Conservation (phyloP, 1,140 invertebrate species). For the Ganaspis sp. region DNA sequence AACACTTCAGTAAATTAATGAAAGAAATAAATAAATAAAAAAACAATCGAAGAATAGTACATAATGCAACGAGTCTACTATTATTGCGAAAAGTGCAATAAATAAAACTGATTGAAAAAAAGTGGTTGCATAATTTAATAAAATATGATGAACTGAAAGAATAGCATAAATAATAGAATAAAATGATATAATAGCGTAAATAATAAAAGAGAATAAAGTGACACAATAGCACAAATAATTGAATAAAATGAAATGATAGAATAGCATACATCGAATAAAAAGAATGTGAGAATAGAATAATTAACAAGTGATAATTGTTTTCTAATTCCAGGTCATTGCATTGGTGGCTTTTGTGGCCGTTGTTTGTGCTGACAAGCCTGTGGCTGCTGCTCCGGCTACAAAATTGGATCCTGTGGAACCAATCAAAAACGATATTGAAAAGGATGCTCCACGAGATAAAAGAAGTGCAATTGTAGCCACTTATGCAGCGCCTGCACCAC, state of each 20-base stretch:
- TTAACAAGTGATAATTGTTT: neutral
- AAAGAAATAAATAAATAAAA: too few species aligned
- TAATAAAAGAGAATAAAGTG: too few species aligned
- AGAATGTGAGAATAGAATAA: neutral
- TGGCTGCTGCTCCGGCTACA: neutral
- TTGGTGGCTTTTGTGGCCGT: slow-evolving; percentile 64
- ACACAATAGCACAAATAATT: too few species aligned
- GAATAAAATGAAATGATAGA: neutral
- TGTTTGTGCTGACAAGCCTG: slow-evolving; percentile 53
- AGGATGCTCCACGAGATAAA: slow-evolving; percentile 61
- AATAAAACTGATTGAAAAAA: too few species aligned
- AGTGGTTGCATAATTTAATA: too few species aligned
- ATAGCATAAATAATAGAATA: too few species aligned
- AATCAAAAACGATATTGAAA: slow-evolving; percentile 43
- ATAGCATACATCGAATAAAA: neutral
- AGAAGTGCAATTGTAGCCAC: slow-evolving; percentile 52
- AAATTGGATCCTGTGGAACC: slow-evolving; percentile 49
- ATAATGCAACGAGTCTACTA: too few species aligned
- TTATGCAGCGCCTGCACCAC: slow-evolving; percentile 44
- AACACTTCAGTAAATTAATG: too few species aligned
- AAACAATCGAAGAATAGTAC: too few species aligned
- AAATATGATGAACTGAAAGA: too few species aligned
- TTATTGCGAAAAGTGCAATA: too few species aligned
- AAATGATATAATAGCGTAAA: too few species aligned
- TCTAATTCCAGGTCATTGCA: slow-evolving; percentile 56